Evolutionary conservation across 2,888 invertebrate species (phyloP).

Genomic region (Drosophila anomalata): DNA sequence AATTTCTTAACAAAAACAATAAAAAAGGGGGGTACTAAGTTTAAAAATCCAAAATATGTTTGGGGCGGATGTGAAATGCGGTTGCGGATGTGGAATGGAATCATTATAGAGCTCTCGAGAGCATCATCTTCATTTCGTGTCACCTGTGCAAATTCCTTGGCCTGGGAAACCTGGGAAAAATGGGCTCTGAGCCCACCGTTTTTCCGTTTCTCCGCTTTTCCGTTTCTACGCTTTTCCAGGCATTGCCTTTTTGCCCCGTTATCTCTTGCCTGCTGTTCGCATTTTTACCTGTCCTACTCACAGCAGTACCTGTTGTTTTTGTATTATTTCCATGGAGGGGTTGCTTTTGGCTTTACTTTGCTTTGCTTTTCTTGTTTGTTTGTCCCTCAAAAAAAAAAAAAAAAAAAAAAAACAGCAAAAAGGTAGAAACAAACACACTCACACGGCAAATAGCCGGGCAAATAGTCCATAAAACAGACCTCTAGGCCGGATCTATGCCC

Average conservation of each 20-base stretch:
- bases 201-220: constrained; percentile 1
- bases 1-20: background rate
- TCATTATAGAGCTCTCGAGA: constrained; percentile 6
- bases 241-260: constrained; percentile 51
- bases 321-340: constrained; percentile 41
- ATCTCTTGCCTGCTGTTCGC: constrained; percentile 58
- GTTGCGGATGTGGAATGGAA: constrained; percentile 23
- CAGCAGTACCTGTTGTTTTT: constrained; percentile 37
- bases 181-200: constrained; percentile 2
- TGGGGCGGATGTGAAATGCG: constrained; percentile 21
- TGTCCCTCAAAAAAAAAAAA: constrained; percentile 33
- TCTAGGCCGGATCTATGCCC: constrained; percentile 7
- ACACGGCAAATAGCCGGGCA: background rate
- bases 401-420: constrained; percentile 24
- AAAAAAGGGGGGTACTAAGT: background rate
- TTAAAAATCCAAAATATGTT: background rate
- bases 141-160: constrained; percentile 41
- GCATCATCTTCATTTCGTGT: constrained; percentile 32
- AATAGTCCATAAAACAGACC: constrained; percentile 27
- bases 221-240: background rate
- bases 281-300: constrained; percentile 61
- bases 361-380: constrained; percentile 23
- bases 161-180: constrained; percentile 42
- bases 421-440: constrained; percentile 12
- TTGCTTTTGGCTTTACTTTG: constrained; percentile 32